Conservation (phyloP, 2,888 invertebrate genomes). For the Xanthorhoe designata region DNA sequence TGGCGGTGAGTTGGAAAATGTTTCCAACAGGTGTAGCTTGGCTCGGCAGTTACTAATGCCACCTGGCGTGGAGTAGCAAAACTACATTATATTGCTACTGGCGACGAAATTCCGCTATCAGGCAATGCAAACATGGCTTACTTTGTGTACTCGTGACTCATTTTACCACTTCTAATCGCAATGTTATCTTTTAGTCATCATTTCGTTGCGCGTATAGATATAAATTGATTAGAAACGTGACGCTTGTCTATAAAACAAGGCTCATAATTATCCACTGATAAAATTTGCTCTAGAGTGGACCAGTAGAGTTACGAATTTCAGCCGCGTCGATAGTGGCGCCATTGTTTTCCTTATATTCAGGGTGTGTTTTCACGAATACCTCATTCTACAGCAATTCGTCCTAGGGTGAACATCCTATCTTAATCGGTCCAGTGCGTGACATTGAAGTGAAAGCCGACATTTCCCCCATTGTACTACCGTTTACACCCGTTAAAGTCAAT, state of each 20-base stretch:
- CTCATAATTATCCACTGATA: constrained; percentile 33
- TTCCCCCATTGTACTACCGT: constrained; percentile 48
- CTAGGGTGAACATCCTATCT: constrained; percentile 77
- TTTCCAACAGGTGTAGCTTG: constrained; percentile 25
- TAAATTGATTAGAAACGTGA: constrained; percentile 35
- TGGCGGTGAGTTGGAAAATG: not conserved
- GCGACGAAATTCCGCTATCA: constrained; percentile 14
- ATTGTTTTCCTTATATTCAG: constrained; percentile 83
- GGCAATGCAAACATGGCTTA: constrained; percentile 36
- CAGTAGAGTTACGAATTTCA: constrained; percentile 53
- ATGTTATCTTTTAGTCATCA: constrained; percentile 42
- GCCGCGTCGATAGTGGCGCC: constrained; percentile 76
- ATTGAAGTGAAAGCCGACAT: constrained; percentile 78
- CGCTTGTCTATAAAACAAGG: constrained; percentile 24
- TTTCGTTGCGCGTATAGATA: constrained; percentile 35
- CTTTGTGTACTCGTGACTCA: constrained; percentile 38
- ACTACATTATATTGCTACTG: constrained; percentile 20
- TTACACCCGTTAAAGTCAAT: constrained; percentile 52
- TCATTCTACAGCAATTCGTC: constrained; percentile 83
- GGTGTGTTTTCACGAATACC: constrained; percentile 82
- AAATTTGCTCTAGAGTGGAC: constrained; percentile 35
- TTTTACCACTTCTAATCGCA: constrained; percentile 32
- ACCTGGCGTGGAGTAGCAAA: constrained; percentile 58
- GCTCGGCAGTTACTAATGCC: constrained; percentile 40
- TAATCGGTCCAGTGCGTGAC: constrained; percentile 70